These are phyloP conservation scores for Pseudanteris insignis DNA, from an alignment of 2,888 invertebrate species.

Conservation along the genomic window DNA sequence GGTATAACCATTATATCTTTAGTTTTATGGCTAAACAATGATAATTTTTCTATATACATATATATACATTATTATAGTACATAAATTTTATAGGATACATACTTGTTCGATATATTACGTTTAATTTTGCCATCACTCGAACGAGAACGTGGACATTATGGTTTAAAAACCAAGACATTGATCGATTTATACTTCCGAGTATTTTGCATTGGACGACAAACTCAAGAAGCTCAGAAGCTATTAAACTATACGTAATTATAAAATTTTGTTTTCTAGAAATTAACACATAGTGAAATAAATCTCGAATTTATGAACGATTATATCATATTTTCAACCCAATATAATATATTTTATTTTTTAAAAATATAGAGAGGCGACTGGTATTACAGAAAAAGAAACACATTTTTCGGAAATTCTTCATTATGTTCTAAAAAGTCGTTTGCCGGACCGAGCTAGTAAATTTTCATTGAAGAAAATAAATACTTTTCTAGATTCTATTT, in stretches of 20 bases:
- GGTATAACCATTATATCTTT: too few species aligned
- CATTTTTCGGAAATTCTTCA: conserved; percentile 87
- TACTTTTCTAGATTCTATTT: conserved; percentile 77
- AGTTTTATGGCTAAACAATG: too few species aligned
- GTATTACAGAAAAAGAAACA: conserved; percentile 38
- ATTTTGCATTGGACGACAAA: conserved; percentile 76
- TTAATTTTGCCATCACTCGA: conserved; percentile 83
- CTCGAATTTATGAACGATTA: too few species aligned
- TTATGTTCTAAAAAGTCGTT: conserved; percentile 73
- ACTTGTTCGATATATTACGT: conserved; percentile 79
- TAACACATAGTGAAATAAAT: too few species aligned
- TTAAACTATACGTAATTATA: conserved; percentile 67
- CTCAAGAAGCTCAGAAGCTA: conserved; percentile 70
- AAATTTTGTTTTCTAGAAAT: background rate
- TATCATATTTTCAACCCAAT: too few species aligned
- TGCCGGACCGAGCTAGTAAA: conserved; percentile 63
- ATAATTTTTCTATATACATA: conserved; percentile 3
- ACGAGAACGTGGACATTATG: conserved; percentile 81
- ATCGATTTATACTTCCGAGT: conserved; percentile 79
- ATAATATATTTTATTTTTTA: too few species aligned
- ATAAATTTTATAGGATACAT: conserved; percentile 68
- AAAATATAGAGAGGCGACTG: too few species aligned
- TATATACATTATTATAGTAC: too few species aligned
- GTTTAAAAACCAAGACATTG: conserved; percentile 81
- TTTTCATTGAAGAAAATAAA: conserved; percentile 80